These are phyloP conservation scores for Amphimallon solstitiale DNA, from an alignment of 2,888 invertebrate species.

Conservation along the genomic window DNA sequence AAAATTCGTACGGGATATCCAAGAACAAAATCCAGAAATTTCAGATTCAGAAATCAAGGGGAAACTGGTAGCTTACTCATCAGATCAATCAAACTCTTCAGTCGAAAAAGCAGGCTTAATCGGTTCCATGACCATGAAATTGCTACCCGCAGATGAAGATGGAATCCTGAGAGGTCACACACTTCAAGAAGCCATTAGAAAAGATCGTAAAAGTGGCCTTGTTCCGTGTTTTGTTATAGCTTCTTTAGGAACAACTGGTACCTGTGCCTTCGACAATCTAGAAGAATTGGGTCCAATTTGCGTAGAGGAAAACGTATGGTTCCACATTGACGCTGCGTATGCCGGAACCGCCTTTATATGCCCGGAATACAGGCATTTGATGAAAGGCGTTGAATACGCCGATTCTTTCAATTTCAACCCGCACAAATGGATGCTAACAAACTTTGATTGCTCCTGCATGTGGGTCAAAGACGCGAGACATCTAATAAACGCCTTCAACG, in stretches of 20 bases:
- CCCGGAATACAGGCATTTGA: slow-evolving; percentile 86
- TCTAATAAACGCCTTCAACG: slow-evolving; percentile 86
- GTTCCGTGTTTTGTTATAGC: slow-evolving; percentile 88
- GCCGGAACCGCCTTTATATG: slow-evolving; percentile 92
- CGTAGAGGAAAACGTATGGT: slow-evolving; percentile 79
- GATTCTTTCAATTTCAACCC: slow-evolving; percentile 95
- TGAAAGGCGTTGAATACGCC: slow-evolving; percentile 81
- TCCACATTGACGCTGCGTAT: slow-evolving; percentile 97
- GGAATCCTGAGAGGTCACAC: slow-evolving; percentile 75
- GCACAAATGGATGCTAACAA: slow-evolving; percentile 95
- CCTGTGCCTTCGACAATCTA: slow-evolving; percentile 89
- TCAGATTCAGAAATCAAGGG: slow-evolving; percentile 72
- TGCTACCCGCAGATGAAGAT: slow-evolving; percentile 75
- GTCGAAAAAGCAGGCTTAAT: slow-evolving; percentile 88
- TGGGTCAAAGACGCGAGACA: slow-evolving; percentile 86
- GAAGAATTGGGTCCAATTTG: slow-evolving; percentile 87
- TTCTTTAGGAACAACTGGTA: slow-evolving; percentile 78
- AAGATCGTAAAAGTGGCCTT: slow-evolving; percentile 80
- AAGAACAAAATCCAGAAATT: slow-evolving; percentile 69
- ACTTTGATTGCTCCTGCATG: slow-evolving; percentile 95
- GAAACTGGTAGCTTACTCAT: slow-evolving; percentile 84
- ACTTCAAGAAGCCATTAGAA: slow-evolving; percentile 75
- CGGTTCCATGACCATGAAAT: slow-evolving; percentile 79
- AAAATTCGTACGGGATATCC: slow-evolving; percentile 69
- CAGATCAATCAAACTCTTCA: slow-evolving; percentile 89